A percentile compares a stretch with the other conserved stretches of the same genome.
These are phyloP conservation scores for Junonia oenone DNA, from an alignment of 2,888 invertebrate genomes.

Conservation along the genomic window DNA sequence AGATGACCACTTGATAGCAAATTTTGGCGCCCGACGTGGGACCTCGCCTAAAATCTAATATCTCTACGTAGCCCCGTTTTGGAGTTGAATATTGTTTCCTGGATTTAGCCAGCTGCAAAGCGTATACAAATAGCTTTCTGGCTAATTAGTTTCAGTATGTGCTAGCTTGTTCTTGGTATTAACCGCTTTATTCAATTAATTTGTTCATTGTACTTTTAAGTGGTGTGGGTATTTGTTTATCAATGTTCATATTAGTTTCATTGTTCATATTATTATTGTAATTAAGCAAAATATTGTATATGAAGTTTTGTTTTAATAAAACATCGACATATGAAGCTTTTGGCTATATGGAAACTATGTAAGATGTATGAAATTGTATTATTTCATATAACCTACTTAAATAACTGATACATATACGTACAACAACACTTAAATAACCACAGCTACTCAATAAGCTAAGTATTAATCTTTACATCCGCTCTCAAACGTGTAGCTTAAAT, in stretches of 20 bases:
- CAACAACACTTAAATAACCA: too few species aligned
- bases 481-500: not conserved
- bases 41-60: constrained; percentile 4
- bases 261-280: not conserved
- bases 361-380: too few species aligned
- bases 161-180: not conserved
- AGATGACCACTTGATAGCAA: constrained; percentile 7
- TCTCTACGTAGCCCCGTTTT: not conserved
- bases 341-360: too few species aligned
- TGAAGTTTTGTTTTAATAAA: too few species aligned
- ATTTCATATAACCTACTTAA: too few species aligned
- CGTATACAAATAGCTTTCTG: constrained; percentile 19
- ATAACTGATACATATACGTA: too few species aligned
- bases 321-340: too few species aligned
- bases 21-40: constrained; percentile 8
- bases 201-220: not conserved
- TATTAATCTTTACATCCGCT: not conserved
- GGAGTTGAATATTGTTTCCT: constrained; percentile 8
- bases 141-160: constrained; percentile 19
- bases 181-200: not conserved
- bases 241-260: not conserved
- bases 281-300: not conserved
- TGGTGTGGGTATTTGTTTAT: not conserved
- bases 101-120: constrained; percentile 3
- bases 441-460: not conserved